Evolutionary conservation across 53 echinoderm and acorn worm species (phyloP).

Genomic region (Holothuria leucospilota): DNA sequence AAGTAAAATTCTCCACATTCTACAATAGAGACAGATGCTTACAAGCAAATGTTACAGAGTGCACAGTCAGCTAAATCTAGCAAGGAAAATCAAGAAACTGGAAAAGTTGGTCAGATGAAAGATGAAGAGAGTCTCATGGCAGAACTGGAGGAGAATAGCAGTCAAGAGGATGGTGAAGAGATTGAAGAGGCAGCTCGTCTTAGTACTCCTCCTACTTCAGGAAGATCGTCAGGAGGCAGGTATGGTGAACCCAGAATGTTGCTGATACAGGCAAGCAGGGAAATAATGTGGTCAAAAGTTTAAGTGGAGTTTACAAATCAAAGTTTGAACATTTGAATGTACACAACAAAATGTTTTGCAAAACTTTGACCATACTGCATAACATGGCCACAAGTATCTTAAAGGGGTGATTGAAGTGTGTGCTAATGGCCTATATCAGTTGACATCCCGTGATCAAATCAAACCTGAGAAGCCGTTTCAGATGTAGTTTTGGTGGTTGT

Average conservation of each 20-base stretch:
- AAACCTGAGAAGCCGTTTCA: too few species aligned
- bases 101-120: constrained; percentile 32
- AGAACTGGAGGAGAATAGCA: constrained; percentile 48
- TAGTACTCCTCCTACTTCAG: constrained; percentile 57
- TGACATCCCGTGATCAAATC: too few species aligned
- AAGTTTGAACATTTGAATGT: too few species aligned
- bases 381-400: too few species aligned
- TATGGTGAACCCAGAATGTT: constrained; percentile 8
- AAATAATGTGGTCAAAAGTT: neutral
- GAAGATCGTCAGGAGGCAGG: constrained; percentile 61
- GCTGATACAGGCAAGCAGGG: neutral
- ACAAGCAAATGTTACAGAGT: constrained; percentile 82
- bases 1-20: too few species aligned
- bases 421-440: too few species aligned
- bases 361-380: too few species aligned
- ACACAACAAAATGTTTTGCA: too few species aligned
- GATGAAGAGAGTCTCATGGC: constrained; percentile 12
- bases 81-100: constrained; percentile 12
- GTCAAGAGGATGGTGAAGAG: constrained; percentile 61
- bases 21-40: constrained; percentile 84
- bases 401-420: too few species aligned
- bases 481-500: too few species aligned
- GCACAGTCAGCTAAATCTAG: neutral
- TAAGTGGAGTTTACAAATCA: neutral
- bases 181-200: constrained; percentile 90